Evolutionary conservation across 2,888 invertebrate genomes (phyloP), one percentile per base, ranked within the genome.

Genomic region (Cheilosia urbana): DNA sequence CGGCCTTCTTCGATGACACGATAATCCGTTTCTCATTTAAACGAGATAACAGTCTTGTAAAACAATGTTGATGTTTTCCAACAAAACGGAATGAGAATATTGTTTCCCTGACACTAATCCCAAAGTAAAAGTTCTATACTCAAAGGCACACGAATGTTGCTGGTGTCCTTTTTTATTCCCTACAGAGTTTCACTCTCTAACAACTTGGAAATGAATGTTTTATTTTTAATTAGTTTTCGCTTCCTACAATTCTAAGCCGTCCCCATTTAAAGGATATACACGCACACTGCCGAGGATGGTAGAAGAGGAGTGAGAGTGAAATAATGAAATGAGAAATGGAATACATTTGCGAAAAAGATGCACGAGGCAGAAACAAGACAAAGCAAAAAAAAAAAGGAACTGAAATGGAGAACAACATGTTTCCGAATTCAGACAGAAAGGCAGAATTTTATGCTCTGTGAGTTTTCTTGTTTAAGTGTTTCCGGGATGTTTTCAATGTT

Each of bases 191-290:
- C 63, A 73, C 62, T 79, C 69, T 68, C 60, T 47, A 72, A 69
- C 65, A 75, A 79, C 84, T 79, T 57, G 69, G 24, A 68, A 85
- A 85, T 85, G 81, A 81, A 81, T 85, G 81, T 85, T 85, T 85
- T 85, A 85, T 85, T 85, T 85, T 85, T 85, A 85, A 85, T 85
- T 85, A 85, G 85, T 85, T 85, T 85, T 72, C 63, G 58, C 75
- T 66, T 60, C 65, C 47, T 75, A 58, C 57, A 13, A 60, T 49
- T 55, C 42, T 65, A 76, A 80, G 71, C 60, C 53, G 51, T 40
- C 37, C 45, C 42, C 51, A 24, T 53, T 40, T 19, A 78, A 63
- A 68, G 72, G 63, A 79, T 53, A 37, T 19, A 42, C 62, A 21
- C n/a, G 55, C 49, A 58, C 27, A 42, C 19, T 5, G 60, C 30